Evolutionary conservation across 2,797 vertebrate genomes (phyloP).

Genomic region (Rhyacichthys aspro): DNA sequence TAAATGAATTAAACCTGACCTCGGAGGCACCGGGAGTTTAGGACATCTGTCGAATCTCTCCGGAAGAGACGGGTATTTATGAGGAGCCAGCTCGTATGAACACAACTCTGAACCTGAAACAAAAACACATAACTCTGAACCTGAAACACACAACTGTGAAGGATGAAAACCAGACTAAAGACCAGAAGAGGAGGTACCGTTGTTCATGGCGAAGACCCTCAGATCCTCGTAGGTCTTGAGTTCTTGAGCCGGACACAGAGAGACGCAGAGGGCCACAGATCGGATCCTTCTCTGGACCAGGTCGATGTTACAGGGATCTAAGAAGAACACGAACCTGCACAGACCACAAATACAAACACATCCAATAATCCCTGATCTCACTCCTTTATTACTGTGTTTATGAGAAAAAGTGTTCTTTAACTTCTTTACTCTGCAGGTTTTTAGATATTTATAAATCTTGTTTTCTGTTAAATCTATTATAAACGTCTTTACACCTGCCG

Average conservation of each 20-base stretch:
- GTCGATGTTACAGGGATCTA: slow-evolving; percentile 97
- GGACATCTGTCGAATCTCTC: slow-evolving; percentile 88
- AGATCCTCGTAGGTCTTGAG: slow-evolving; percentile 89
- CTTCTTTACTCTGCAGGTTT: too few species aligned
- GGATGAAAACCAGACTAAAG: too few species aligned
- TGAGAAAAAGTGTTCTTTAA: too few species aligned
- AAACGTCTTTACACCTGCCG: too few species aligned
- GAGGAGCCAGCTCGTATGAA: slow-evolving; percentile 87
- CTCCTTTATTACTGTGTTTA: too few species aligned
- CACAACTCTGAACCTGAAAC: slow-evolving; percentile 89
- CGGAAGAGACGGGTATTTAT: slow-evolving; percentile 85
- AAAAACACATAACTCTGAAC: not conserved
- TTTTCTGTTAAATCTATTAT: too few species aligned
- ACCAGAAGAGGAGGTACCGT: slow-evolving; percentile 74
- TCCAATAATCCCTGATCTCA: too few species aligned
- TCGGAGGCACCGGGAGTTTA: slow-evolving; percentile 93
- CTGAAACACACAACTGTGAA: not conserved
- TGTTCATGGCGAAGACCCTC: slow-evolving; percentile 89
- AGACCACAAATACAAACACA: too few species aligned
- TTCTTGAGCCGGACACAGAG: slow-evolving; percentile 88
- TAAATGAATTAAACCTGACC: slow-evolving; percentile 72
- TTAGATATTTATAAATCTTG: too few species aligned
- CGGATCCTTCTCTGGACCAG: slow-evolving; percentile 91
- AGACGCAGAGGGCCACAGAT: slow-evolving; percentile 92
- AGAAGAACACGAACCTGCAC: slow-evolving; percentile 93